These are phyloP conservation scores for Notechis scutatus DNA, from an alignment of 2,113 vertebrate species.

Conservation along the genomic window DNA sequence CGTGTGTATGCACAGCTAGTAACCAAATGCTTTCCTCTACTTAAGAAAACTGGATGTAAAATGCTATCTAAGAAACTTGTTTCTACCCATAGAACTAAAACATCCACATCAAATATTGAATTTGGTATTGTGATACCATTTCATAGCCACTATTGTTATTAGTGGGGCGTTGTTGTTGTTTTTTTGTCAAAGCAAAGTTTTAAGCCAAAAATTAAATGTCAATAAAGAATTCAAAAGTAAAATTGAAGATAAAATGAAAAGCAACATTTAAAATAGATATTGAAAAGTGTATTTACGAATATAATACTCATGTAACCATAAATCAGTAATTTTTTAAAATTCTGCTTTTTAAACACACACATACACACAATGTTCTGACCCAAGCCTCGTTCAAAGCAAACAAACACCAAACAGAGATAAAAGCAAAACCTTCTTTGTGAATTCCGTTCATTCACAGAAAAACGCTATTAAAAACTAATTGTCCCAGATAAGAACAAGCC, in stretches of 20 bases:
- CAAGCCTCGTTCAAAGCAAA: too few species aligned
- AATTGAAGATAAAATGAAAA: neutral
- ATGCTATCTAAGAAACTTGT: neutral
- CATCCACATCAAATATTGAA: neutral
- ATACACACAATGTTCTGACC: neutral
- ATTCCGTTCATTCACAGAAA: too few species aligned
- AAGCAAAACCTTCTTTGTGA: too few species aligned
- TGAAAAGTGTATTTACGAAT: neutral
- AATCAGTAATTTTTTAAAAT: neutral
- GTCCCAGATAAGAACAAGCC: too few species aligned
- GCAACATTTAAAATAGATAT: neutral
- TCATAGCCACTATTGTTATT: neutral
- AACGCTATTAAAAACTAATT: too few species aligned
- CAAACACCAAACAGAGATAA: too few species aligned
- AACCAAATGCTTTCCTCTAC: neutral
- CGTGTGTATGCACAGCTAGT: neutral
- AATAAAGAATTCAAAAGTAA: neutral
- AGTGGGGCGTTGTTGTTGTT: too few species aligned
- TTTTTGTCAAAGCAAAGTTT: neutral
- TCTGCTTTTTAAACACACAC: neutral
- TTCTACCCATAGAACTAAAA: neutral
- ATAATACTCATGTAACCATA: neutral
- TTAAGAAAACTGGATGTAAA: neutral
- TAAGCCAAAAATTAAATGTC: neutral
- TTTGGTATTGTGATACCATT: neutral